phyloP scores from a whole-genome alignment of 2,888 invertebrate species.

The Meta bourneti region DNA sequence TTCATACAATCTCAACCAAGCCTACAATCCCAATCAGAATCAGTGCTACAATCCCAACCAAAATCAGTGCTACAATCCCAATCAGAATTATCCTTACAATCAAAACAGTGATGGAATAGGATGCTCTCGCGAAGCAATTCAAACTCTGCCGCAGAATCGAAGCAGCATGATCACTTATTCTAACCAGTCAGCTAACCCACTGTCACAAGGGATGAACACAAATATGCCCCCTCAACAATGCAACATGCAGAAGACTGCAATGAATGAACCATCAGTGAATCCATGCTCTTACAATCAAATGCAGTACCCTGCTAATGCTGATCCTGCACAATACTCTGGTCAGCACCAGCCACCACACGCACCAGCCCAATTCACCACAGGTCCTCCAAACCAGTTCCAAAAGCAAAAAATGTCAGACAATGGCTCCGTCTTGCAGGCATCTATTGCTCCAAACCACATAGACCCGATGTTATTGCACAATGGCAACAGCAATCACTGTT shows the following conservation, averaged over 20 bases:
- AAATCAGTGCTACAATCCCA: constrained; percentile 17
- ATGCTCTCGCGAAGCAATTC: constrained; percentile 31
- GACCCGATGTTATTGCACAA: constrained; percentile 7
- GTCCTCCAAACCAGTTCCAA: constrained; percentile 26
- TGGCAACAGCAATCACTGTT: constrained; percentile 21
- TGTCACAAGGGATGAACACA: not conserved
- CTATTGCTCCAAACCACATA: not conserved
- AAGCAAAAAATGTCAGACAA: not conserved
- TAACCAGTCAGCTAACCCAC: constrained; percentile 20
- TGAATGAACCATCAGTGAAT: constrained; percentile 18
- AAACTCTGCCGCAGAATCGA: constrained; percentile 38
- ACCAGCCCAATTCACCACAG: constrained; percentile 21
- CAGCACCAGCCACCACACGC: constrained; percentile 32
- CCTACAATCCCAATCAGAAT: constrained; percentile 2
- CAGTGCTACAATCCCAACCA: not conserved
- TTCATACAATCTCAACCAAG: constrained; percentile 1
- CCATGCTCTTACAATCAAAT: constrained; percentile 15
- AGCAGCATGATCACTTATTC: not conserved
- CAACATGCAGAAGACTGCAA: constrained; percentile 12
- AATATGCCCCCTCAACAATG: constrained; percentile 53
- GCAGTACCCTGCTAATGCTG: constrained; percentile 8
- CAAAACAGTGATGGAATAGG: not conserved
- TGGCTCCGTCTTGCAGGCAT: not conserved
- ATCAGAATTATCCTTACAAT: constrained; percentile 4
- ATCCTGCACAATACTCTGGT: not conserved